Base-by-base conservation (phyloP, 2,113 vertebrate genomes). In the Corynorhinus townsendii region DNA sequence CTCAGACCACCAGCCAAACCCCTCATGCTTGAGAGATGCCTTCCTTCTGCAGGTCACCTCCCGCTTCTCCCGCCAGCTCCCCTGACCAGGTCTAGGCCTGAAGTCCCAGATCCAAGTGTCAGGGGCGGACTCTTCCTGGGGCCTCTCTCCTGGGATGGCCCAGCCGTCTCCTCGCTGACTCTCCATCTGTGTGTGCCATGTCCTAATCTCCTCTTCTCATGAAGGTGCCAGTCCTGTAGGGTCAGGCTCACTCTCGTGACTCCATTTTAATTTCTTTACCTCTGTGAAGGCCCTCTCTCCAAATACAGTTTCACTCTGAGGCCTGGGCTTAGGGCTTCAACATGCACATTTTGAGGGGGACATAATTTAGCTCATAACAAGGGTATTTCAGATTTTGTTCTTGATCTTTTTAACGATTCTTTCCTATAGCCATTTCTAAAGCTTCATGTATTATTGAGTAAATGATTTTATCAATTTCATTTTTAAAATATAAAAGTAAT, bases 401-500 rank as follows among this genome's bases (percentile, higher is more conserved):
- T 76, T 72, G 33, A 49, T 4, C 40, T 35, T 64, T 88, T 59
- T 52, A 75, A 69, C 1, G 0, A 43, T 45, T 59, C 12, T 89
- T 68, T 85, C 86, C n/a, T 85, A 68, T 3, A 62, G 7, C 28
- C 40, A 62, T 16, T 91, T 89, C 19, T 54, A 79, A 95, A 69
- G 38, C 22, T 64, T 54, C 9, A 6, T 72, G 4, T 83, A 38
- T 40, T n/a, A 69, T 47, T 43, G 22, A 72, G 49, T 45, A 47
- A 43, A 89, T 49, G 19, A 9, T 38, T 92, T 62, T 72, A 15
- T 76, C 45, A 45, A 64, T 54, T 89, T 93, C 16, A 79, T 68
- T 83, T 56, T 84, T 77, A 64, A 81, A 71, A 56, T 56, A 35
- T 2, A 85, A 95, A 92, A 84, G 26, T 69, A 45, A 89, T 59